Base-by-base conservation (phyloP, 2,797 vertebrate species). In the Lepus townsendii region DNA sequence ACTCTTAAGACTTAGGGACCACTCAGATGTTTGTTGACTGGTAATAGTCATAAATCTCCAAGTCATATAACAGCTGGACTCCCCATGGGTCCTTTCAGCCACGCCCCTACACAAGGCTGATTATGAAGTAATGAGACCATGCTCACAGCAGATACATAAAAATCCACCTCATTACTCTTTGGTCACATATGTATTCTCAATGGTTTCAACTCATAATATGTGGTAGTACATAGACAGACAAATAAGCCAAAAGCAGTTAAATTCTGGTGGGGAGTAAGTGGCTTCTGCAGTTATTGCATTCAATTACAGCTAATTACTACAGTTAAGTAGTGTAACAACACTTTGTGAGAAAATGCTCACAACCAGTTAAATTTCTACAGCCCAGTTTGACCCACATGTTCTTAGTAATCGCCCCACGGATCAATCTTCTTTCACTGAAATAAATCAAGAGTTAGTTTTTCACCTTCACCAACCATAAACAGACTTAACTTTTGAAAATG, bases 351-450 rank as follows among this genome's bases (percentile, higher is more conserved):
- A 42, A 72, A 83, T 66, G 75, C 47, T 91, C 63, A 62, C 19
- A 85, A 82, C 3, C 82, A 84, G n/a, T 52, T 79, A 73, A 20
- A 83, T 76, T 75, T 88, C 62, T 66, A 88, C 2, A 93, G 71
- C 50, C 35, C 50, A 71, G 38, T 66, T 11, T 72, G 69, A 83
- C 30, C 52, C 26, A 32, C 17, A 54, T 16, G 35, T 72, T 10
- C 42, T 92, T 79, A 84, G 71, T 76, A 50, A 94, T 35, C 72
- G 57, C 77, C 68, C 83, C 54, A 75, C 1, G 5, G 91, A 94
- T 85, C 38, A 63, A 95, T 78, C 75, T 83, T 95, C 80, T 95
- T 93, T n/a, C 24, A 52, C 85, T 89, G 92, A 93, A 94, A 95
- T 83, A 95, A 92, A 83, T 87, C 62, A 52, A 66, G 65, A 50